Percentiles rank a stretch among this genome's conserved stretches.
Conservation (phyloP, 2,797 vertebrate genomes). For the Aselliscus stoliczkanus region DNA sequence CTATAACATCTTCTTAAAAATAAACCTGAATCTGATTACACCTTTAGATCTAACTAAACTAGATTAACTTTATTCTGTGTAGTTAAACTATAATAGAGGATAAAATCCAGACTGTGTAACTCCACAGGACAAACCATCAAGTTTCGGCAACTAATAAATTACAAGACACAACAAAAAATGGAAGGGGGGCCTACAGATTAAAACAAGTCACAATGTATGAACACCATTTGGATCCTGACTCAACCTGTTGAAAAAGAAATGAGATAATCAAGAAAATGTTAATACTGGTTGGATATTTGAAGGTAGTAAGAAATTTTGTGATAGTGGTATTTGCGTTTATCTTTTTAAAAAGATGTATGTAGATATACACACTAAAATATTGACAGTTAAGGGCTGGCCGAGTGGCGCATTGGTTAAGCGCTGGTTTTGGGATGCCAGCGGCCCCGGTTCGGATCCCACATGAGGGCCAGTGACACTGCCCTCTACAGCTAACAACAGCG, state of each 20-base stretch:
- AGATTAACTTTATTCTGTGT: background rate
- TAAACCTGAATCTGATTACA: background rate
- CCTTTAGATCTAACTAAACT: background rate
- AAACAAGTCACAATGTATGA: background rate
- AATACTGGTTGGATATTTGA: background rate
- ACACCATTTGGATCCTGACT: background rate
- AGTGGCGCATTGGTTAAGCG: too few species aligned
- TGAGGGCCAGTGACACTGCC: too few species aligned
- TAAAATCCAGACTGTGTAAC: background rate
- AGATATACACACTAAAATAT: background rate
- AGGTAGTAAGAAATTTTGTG: background rate
- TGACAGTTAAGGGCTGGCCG: too few species aligned
- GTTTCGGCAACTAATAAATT: background rate
- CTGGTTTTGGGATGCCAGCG: too few species aligned
- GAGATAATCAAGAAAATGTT: background rate
- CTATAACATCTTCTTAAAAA: background rate
- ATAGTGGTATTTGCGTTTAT: background rate
- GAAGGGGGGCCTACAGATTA: background rate
- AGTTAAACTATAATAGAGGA: background rate
- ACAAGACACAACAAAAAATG: background rate
- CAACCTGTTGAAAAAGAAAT: background rate
- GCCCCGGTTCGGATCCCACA: too few species aligned
- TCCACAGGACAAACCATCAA: background rate
- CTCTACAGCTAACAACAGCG: too few species aligned
- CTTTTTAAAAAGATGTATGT: background rate